phyloP scores from a whole-genome alignment of 2,113 vertebrate species.

The Toxotes jaculatrix region DNA sequence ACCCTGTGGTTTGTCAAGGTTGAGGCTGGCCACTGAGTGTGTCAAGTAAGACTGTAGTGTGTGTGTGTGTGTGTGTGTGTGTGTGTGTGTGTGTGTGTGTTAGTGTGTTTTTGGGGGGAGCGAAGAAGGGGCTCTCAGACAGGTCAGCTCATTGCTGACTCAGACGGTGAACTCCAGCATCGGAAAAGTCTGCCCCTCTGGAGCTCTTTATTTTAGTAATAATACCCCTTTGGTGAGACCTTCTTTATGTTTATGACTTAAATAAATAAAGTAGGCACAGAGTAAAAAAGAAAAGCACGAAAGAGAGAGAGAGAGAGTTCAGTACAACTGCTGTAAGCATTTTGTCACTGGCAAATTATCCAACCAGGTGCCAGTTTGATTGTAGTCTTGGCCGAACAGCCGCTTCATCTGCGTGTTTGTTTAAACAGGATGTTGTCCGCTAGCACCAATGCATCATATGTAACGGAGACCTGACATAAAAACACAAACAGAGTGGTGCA shows the following conservation, averaged over 20 bases:
- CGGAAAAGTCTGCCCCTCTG: conserved; percentile 72
- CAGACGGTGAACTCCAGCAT: conserved; percentile 75
- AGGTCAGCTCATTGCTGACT: conserved; percentile 82
- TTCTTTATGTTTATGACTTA: conserved; percentile 76
- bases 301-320: conserved; percentile 39
- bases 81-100: background rate
- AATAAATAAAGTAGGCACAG: conserved; percentile 76
- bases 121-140: conserved; percentile 70
- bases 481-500: conserved; percentile 78
- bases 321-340: conserved; percentile 43
- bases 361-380: conserved; percentile 68
- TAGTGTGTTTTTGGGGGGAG: conserved; percentile 41
- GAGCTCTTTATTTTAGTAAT: conserved; percentile 78
- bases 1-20: conserved; percentile 79
- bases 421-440: conserved; percentile 85
- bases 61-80: conserved; percentile 1
- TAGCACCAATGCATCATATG: conserved; percentile 80
- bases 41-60: conserved; percentile 53
- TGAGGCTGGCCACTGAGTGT: conserved; percentile 68
- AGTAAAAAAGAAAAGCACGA: conserved; percentile 35
- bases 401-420: conserved; percentile 80
- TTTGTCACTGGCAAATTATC: conserved; percentile 66
- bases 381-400: conserved; percentile 54
- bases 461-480: conserved; percentile 85
- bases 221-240: conserved; percentile 72